These are phyloP conservation scores for Spisula subtruncata DNA, from an alignment of 2,888 invertebrate species.

Conservation along the genomic window DNA sequence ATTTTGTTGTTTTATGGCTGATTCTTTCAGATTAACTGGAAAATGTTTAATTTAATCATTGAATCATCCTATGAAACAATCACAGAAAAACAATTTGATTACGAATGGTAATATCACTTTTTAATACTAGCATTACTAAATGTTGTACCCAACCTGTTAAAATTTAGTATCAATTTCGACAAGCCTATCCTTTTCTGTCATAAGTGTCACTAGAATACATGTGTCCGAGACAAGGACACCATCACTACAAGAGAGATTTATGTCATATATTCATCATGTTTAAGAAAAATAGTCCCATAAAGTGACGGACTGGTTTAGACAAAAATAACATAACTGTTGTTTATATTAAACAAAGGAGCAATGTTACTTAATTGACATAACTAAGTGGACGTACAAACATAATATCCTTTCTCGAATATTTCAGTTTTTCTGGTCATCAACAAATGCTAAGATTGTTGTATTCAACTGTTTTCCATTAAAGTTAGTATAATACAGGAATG, in stretches of 20 bases:
- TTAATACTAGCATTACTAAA: no score
- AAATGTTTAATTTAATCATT: no score
- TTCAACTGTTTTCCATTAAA: background rate
- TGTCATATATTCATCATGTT: slow-evolving; percentile 27
- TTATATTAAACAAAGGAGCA: slow-evolving; percentile 30
- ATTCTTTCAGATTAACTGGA: no score
- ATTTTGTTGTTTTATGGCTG: no score
- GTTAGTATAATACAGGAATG: background rate
- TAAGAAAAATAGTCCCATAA: slow-evolving; percentile 21
- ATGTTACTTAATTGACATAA: slow-evolving; percentile 12
- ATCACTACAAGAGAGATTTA: slow-evolving; percentile 7
- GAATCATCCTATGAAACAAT: no score
- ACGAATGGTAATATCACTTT: no score
- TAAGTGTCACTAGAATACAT: slow-evolving; percentile 32
- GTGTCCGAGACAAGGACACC: background rate
- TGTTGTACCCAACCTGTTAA: background rate
- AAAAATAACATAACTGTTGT: slow-evolving; percentile 16
- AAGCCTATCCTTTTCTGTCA: slow-evolving; percentile 8
- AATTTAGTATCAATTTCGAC: background rate
- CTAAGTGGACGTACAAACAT: background rate
- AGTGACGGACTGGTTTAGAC: background rate
- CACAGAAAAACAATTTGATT: no score
- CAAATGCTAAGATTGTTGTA: slow-evolving; percentile 3
- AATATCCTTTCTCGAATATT: background rate
- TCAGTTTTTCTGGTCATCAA: slow-evolving; percentile 3